A percentile compares a stretch with the other conserved stretches of the same genome.
phyloP scores from a whole-genome alignment of 2,797 vertebrate genomes.

The Serranus cabrilla region DNA sequence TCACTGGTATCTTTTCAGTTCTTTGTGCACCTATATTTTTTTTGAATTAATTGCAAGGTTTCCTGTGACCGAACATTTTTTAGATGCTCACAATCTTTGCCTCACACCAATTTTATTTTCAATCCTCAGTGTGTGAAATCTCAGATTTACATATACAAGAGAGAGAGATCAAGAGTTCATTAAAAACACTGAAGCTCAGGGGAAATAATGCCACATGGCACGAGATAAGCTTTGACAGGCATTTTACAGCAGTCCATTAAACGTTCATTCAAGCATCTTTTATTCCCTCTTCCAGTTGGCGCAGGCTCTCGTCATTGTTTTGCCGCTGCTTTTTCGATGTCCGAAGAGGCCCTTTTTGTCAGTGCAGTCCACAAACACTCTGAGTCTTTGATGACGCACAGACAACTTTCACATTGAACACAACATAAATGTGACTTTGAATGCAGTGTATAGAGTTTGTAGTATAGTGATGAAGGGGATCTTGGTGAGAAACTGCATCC shows the following conservation, averaged over 20 bases:
- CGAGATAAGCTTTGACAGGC: conserved; percentile 52
- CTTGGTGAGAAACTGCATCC: conserved; percentile 23
- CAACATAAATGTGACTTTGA: conserved; percentile 52
- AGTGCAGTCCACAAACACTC: conserved; percentile 33
- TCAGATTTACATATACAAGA: conserved; percentile 55
- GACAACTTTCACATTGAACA: conserved; percentile 56
- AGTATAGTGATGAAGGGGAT: conserved; percentile 9
- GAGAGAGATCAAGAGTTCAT: conserved; percentile 56
- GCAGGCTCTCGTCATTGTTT: conserved; percentile 28
- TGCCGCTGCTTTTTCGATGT: conserved; percentile 33
- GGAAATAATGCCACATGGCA: conserved; percentile 47
- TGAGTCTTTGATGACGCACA: conserved; percentile 47
- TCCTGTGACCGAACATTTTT: conserved; percentile 10
- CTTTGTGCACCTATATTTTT: conserved; percentile 19
- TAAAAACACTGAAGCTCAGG: conserved; percentile 54
- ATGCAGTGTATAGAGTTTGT: conserved; percentile 17
- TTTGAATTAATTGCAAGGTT: background rate
- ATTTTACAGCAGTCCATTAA: conserved; percentile 64
- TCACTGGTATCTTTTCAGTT: conserved; percentile 61
- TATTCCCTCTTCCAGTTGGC: conserved; percentile 29
- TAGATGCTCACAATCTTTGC: conserved; percentile 14
- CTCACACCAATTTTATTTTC: conserved; percentile 35
- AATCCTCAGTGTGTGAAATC: conserved; percentile 44
- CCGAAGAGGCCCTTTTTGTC: conserved; percentile 34
- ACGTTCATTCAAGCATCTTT: conserved; percentile 35